These are phyloP conservation scores for Tragulus kanchil DNA, from an alignment of 2,113 vertebrate species.

Conservation along the genomic window DNA sequence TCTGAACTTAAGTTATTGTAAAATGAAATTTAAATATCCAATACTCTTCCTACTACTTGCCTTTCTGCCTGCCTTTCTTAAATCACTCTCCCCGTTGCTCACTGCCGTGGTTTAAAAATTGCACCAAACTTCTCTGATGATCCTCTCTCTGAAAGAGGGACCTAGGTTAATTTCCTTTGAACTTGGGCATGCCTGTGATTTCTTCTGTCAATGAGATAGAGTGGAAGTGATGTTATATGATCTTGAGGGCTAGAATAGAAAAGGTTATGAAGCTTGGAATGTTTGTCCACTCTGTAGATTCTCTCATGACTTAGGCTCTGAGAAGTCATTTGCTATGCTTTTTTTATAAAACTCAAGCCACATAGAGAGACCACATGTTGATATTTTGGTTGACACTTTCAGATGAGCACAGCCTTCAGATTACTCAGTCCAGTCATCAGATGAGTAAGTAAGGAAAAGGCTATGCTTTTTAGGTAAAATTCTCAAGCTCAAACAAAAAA, in stretches of 20 bases:
- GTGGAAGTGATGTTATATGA: not conserved
- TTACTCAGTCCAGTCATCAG: not conserved
- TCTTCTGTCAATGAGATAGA: not conserved
- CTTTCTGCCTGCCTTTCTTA: not conserved
- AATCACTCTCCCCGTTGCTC: not conserved
- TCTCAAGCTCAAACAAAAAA: too few species aligned
- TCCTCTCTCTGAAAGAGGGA: not conserved
- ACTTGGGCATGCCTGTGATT: not conserved
- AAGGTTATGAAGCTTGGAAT: not conserved
- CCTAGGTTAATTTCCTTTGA: not conserved
- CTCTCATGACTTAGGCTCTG: not conserved
- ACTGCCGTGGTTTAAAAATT: not conserved
- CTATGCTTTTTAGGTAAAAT: too few species aligned
- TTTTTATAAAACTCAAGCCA: not conserved
- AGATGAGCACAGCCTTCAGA: not conserved
- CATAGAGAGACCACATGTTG: not conserved
- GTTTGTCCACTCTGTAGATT: not conserved
- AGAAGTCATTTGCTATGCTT: constrained; percentile 8
- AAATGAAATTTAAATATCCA: not conserved
- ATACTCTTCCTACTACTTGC: not conserved
- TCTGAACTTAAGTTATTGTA: not conserved
- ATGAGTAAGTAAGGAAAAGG: constrained; percentile 38
- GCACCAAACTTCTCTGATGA: not conserved
- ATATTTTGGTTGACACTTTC: not conserved
- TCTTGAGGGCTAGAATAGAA: not conserved